A percentile compares a stretch with the other conserved stretches of the same genome.
Conservation (phyloP, 2,888 invertebrate species). For the Parnassius mnemosyne region DNA sequence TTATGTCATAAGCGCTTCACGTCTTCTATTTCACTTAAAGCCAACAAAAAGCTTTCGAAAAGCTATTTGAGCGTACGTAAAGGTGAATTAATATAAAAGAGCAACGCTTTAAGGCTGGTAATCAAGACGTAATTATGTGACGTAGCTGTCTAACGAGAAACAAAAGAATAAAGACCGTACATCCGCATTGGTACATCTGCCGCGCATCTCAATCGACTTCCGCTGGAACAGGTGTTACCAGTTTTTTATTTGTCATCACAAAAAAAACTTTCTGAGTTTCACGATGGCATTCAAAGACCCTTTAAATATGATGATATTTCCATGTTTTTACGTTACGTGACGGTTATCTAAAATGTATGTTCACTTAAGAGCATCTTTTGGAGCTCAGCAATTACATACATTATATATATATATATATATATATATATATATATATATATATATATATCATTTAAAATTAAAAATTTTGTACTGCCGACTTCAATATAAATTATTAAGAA, state of each 20-base stretch:
- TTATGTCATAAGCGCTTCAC: no score
- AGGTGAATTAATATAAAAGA: constrained; percentile 2
- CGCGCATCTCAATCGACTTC: constrained; percentile 15
- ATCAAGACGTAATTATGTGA: constrained; percentile 18
- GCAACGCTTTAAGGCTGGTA: neutral
- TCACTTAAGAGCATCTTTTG: neutral
- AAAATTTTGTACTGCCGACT: no score
- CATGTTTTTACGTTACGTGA: neutral
- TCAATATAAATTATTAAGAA: no score
- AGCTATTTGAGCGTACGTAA: neutral
- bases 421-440: no score
- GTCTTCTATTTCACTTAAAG: no score
- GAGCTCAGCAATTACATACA: no score
- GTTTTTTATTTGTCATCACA: constrained; percentile 16
- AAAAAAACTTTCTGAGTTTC: constrained; percentile 9
- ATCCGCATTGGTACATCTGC: constrained; percentile 22
- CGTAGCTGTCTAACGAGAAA: constrained; percentile 9
- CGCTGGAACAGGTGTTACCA: constrained; percentile 25
- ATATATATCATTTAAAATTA: no score
- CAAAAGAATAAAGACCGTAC: constrained; percentile 14
- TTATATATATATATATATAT: no score
- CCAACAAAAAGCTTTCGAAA: neutral
- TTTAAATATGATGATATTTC: constrained; percentile 2
- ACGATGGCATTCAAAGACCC: neutral
- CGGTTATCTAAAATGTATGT: neutral